Base-by-base conservation (phyloP, 1,140 invertebrate genomes). In the Pseudomyrmex cubaensis region DNA sequence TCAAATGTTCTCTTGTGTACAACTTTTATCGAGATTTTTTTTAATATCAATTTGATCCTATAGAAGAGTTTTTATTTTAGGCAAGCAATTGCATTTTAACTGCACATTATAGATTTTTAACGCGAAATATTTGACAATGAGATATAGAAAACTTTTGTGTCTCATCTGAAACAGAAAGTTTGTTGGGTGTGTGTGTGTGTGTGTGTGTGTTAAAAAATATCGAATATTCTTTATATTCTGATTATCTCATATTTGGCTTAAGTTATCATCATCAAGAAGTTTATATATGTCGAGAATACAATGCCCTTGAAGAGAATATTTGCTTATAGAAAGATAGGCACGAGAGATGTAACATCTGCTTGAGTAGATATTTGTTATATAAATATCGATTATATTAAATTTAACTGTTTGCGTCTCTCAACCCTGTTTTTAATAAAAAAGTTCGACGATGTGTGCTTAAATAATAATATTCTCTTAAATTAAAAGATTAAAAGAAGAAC, bases 281-380 rank as follows among this genome's bases (percentile, higher is more conserved):
- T 63, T 67, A 63, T 50, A 48, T 2, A 17, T 52, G 15, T 67
- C 50, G 35, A 62, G 13, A 62, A 20, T 63, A 52, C 15, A 62
- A 57, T 67, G 13, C 4, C n/a, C 50, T 67, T 52, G 9, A 17
- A 35, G 35, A 35, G 35, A 63, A 62, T 64, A 46, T 52, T 25
- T 44, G 63, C 25, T 78, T 48, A 12, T 78, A 70, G 64, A 78
- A 69, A 59, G 15, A 57, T 17, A 78, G 52, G 17, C 64, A 67
- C 17, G 69, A 57, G 48, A 78, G 35, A 35, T 35, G 69, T 57
- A 70, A 25, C 52, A 57, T 25, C 2, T 69, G 25, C 20, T 66
- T 77, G 5, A 56, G 5, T 57, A 15, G 7, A 56, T 22, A 69
- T 69, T 69, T 12, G 13, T 57, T 56, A 44, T 22, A 50, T 52